Evolutionary conservation across 2,797 vertebrate species (phyloP), one percentile per base, ranked within the genome.

Genomic region (Eulemur albifrons): DNA sequence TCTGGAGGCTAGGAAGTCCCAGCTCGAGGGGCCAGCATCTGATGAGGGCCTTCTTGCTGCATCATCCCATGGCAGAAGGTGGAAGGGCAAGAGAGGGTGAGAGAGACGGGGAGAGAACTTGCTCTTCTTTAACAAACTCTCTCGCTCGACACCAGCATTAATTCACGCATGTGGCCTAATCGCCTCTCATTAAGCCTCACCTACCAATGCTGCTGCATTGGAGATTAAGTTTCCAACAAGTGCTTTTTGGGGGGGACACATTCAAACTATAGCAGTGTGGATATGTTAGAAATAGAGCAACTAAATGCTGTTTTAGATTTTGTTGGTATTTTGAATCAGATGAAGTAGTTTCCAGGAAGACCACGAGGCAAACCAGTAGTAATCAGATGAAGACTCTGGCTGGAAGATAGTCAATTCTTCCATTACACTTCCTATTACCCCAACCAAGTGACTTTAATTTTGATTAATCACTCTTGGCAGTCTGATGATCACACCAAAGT

Each of bases 171-270:
- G 5, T 80, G 17, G 10, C 27, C 38, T 84, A 40, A 72, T 40
- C 4, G 11, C 0, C 2, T 57, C 14, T 48, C 35, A 0, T 38
- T 54, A 80, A 15, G 5, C 4, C 6, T 25, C 3, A 65, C 9
- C 3, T 14, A 18, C 25, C 7, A 73, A 13, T 6, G 57, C 3
- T 38, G 3, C 54, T 81, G 20, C 54, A 57, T 17, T 67, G 27
- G 35, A 17, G 2, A 57, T 80, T 83, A 73, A 13, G 8, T 65
- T 57, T n/a, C 61, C 20, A 90, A 27, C 4, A 82, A 12, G 17
- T 21, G 1, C 1, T 48, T 38, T 38, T 85, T 81, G 57, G 10
- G 27, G 45, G 5, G 76, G 13, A 79, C 15, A 18, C 32, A 65
- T 27, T 79, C 13, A 84, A 65, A 32, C 8, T 21, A 79, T 27